Percentiles rank a stretch among this genome's conserved stretches.
phyloP scores from a whole-genome alignment of 2,888 invertebrate genomes.

The Myopa testacea region DNA sequence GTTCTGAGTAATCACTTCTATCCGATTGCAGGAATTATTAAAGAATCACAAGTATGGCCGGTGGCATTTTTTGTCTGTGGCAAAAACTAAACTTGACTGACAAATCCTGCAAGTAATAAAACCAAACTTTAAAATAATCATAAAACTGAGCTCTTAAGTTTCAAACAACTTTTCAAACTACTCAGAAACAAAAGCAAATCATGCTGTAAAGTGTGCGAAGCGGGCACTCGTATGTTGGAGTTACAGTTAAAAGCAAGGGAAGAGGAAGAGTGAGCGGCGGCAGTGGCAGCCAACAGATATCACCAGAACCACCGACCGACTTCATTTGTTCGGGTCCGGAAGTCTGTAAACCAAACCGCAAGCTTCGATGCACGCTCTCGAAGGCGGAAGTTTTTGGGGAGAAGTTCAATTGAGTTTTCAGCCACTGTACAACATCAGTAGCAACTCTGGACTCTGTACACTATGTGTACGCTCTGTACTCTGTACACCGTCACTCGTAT shows the following conservation, averaged over 20 bases:
- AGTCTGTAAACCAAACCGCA: slow-evolving; percentile 30
- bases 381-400: slow-evolving; percentile 26
- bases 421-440: neutral
- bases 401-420: slow-evolving; percentile 36
- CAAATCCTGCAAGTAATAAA: too few species aligned
- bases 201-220: neutral
- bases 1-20: too few species aligned
- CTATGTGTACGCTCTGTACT: too few species aligned
- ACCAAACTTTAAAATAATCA: neutral
- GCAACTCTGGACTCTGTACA: neutral
- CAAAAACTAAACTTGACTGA: too few species aligned
- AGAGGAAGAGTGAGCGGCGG: neutral
- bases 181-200: slow-evolving; percentile 2
- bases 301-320: neutral
- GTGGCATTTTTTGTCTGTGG: too few species aligned
- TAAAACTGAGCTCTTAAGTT: neutral
- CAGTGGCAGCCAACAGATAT: slow-evolving; percentile 1
- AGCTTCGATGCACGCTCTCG: slow-evolving; percentile 20
- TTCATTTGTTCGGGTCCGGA: neutral
- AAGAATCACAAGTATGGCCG: too few species aligned
- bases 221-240: neutral
- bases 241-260: neutral
- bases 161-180: slow-evolving; percentile 16
- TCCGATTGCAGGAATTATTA: too few species aligned
- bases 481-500: neutral